Percentiles rank a stretch among this genome's conserved stretches.
Evolutionary conservation across 2,113 vertebrate species (phyloP).

Genomic region (Sphyrna mokarran): DNA sequence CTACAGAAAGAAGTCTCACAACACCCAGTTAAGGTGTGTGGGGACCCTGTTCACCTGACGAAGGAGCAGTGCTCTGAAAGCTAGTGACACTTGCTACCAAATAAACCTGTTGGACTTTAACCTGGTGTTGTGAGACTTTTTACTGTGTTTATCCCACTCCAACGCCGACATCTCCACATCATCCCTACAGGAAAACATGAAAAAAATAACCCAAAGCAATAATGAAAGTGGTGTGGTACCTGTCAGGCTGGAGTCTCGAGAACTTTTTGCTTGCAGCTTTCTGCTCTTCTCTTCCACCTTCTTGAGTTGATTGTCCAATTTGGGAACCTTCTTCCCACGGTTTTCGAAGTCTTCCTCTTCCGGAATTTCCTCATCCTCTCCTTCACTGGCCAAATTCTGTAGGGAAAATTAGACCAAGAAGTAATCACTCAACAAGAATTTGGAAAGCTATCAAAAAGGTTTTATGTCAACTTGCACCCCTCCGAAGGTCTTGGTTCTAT

Average conservation of each 20-base stretch:
- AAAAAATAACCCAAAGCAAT: background rate
- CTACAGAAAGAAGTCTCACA: no score
- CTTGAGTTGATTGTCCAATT: constrained; percentile 43
- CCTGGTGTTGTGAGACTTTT: no score
- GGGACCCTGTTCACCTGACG: no score
- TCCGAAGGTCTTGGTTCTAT: background rate
- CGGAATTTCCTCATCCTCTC: constrained; percentile 75
- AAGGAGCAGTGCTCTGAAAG: no score
- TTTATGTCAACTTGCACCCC: background rate
- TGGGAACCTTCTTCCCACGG: background rate
- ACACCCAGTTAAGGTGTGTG: no score
- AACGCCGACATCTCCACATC: no score
- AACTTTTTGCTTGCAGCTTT: constrained; percentile 53
- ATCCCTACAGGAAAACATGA: background rate
- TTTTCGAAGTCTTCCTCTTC: constrained; percentile 81
- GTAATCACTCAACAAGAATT: background rate
- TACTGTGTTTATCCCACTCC: no score
- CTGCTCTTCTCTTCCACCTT: constrained; percentile 62
- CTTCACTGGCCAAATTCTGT: constrained; percentile 83
- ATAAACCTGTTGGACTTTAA: no score
- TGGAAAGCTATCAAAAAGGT: background rate
- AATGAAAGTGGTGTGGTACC: background rate
- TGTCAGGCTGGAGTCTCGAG: background rate
- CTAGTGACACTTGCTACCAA: no score
- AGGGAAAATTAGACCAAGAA: background rate